phyloP scores from a whole-genome alignment of 1,140 invertebrate species.

The Paralvinella palmiformis region DNA sequence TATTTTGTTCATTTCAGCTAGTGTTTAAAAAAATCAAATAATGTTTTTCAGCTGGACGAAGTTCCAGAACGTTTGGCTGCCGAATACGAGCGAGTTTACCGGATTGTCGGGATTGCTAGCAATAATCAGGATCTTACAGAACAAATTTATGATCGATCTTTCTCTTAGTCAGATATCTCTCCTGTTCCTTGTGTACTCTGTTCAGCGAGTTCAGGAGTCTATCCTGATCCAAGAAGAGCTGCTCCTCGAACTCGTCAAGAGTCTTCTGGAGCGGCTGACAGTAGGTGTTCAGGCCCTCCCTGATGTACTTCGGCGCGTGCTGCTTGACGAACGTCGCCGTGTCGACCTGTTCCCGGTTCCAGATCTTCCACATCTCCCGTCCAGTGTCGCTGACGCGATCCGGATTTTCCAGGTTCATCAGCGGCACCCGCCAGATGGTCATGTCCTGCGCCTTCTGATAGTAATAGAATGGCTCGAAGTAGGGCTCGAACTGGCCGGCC shows the following conservation, averaged over 20 bases:
- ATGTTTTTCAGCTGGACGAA: no score
- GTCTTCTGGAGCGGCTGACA: not conserved
- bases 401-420: slow-evolving; percentile 1
- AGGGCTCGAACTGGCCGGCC: not conserved
- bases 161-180: not conserved
- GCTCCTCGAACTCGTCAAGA: slow-evolving; percentile 1
- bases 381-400: not conserved
- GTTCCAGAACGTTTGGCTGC: no score
- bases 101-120: no score
- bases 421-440: slow-evolving; percentile 2
- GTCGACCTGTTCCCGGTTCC: not conserved
- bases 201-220: not conserved
- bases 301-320: not conserved
- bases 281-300: not conserved
- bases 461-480: not conserved
- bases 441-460: not conserved
- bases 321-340: not conserved
- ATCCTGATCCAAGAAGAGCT: not conserved
- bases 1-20: no score
- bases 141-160: slow-evolving; percentile 2
- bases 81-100: no score
- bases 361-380: slow-evolving; percentile 1
- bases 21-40: no score
- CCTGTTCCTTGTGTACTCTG: not conserved
- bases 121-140: no score